phyloP scores from a whole-genome alignment of 2,888 invertebrate genomes.

The Xanthia icteritia region DNA sequence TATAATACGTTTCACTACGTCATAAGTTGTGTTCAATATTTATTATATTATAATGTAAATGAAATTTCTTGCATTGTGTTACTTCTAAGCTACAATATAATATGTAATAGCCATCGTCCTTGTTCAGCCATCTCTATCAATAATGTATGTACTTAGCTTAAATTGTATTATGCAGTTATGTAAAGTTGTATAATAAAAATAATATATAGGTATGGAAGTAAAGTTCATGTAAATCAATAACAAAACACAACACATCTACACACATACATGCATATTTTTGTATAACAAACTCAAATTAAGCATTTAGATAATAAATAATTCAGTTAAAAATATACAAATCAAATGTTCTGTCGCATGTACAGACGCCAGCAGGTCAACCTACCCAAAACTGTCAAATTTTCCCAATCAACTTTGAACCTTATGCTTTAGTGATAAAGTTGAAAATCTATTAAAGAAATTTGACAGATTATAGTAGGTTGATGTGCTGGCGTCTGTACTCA shows the following conservation, averaged over 20 bases:
- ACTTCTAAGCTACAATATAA: conserved; percentile 43
- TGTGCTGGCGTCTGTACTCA: no score
- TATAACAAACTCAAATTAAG: conserved; percentile 31
- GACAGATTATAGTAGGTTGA: no score
- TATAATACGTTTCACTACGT: conserved; percentile 29
- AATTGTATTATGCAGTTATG: conserved; percentile 29
- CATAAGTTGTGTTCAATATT: conserved; percentile 45
- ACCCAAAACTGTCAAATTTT: no score
- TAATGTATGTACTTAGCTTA: conserved; percentile 9
- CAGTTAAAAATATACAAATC: not conserved
- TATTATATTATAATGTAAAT: conserved; percentile 13
- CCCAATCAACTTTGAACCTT: no score
- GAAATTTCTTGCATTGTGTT: conserved; percentile 31
- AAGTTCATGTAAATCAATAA: conserved; percentile 11
- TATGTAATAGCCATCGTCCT: conserved; percentile 56
- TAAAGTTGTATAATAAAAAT: conserved; percentile 19
- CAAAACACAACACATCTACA: conserved; percentile 44
- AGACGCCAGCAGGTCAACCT: no score
- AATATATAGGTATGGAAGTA: not conserved
- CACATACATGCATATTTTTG: conserved; percentile 61
- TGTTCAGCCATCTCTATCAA: conserved; percentile 50
- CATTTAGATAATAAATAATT: conserved; percentile 9
- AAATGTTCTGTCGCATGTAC: conserved; percentile 28
- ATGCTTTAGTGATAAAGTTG: no score
- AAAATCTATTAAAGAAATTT: no score